A percentile compares a stretch with the other conserved stretches of the same genome.
phyloP scores from a whole-genome alignment of 1,140 invertebrate genomes.

The Adelges cooleyi region DNA sequence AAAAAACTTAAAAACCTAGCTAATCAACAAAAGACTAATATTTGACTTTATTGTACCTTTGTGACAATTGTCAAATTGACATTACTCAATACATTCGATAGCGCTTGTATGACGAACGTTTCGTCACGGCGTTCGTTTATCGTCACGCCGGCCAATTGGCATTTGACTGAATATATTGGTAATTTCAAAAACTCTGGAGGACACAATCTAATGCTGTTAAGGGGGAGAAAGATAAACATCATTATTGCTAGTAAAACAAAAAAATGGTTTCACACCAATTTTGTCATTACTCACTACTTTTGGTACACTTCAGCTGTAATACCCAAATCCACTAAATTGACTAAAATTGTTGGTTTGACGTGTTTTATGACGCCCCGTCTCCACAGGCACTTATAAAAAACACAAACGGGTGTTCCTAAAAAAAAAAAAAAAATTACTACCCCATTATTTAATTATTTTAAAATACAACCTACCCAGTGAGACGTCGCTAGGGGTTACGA shows the following conservation, averaged over 20 bases:
- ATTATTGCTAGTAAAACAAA: no score
- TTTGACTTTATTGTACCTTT: no score
- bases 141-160: neutral
- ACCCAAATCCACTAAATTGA: neutral
- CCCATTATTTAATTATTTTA: no score
- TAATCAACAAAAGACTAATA: no score
- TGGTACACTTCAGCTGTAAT: neutral
- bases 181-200: neutral
- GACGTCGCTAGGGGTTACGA: neutral
- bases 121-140: neutral
- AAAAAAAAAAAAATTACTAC: neutral
- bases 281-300: neutral
- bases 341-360: no score
- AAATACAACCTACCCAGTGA: neutral
- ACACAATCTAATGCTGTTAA: neutral
- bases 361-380: neutral
- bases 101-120: neutral
- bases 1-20: neutral
- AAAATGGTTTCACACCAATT: no score
- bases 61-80: neutral
- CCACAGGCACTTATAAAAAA: neutral
- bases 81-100: neutral
- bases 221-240: neutral
- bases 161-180: neutral
- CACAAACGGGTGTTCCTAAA: neutral